These are phyloP conservation scores for Lagopus leucura DNA, from an alignment of 2,113 vertebrate genomes.

Conservation along the genomic window DNA sequence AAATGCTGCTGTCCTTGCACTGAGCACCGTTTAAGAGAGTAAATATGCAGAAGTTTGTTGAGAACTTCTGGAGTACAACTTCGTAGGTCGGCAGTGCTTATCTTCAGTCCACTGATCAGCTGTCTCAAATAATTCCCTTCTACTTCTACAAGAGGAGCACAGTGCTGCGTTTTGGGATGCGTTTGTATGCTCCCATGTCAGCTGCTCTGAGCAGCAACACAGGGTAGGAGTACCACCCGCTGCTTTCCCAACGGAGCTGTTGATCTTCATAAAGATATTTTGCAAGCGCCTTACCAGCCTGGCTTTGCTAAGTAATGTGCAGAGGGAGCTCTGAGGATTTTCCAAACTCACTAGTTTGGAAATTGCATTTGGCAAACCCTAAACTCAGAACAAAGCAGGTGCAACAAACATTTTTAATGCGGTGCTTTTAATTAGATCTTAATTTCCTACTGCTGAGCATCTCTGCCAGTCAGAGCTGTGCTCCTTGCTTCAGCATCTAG, in stretches of 20 bases:
- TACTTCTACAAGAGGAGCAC: background rate
- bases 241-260: background rate
- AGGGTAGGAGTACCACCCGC: background rate
- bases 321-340: background rate
- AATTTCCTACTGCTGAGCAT: background rate
- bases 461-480: background rate
- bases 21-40: background rate
- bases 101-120: background rate
- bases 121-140: background rate
- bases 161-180: background rate
- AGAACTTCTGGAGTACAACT: background rate
- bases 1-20: background rate
- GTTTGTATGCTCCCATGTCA: background rate
- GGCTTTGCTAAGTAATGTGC: background rate
- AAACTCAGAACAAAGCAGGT: background rate
- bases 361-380: background rate
- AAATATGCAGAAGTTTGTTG: background rate
- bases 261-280: constrained; percentile 4
- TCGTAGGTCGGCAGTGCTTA: background rate
- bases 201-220: background rate
- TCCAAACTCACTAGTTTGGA: background rate
- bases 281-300: background rate
- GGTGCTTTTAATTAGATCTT: background rate
- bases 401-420: background rate
- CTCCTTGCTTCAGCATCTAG: background rate